Percentiles rank a stretch among this genome's conserved stretches.
Evolutionary conservation across 2,113 vertebrate species (phyloP).

Genomic region (Genyomyrus donnyi): DNA sequence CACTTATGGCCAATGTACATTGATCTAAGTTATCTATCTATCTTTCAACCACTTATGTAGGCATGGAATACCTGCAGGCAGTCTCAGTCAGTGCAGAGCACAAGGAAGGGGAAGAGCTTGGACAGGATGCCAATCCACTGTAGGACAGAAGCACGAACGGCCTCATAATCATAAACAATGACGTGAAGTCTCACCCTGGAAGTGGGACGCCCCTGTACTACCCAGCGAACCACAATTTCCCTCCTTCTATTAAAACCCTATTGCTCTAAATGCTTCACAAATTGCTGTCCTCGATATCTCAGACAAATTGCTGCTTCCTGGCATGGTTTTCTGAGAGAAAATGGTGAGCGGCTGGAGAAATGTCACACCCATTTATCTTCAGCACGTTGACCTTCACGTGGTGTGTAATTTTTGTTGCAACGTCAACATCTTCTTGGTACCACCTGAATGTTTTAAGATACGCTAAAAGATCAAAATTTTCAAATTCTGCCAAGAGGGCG

Average conservation of each 20-base stretch:
- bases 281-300: background rate
- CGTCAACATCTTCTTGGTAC: background rate
- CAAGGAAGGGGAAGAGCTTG: background rate
- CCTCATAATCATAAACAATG: background rate
- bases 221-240: background rate
- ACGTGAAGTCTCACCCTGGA: background rate
- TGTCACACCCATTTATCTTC: background rate
- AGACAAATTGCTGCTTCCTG: background rate
- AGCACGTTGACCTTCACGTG: background rate
- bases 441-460: background rate
- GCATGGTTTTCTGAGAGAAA: background rate
- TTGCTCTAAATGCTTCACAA: background rate
- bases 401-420: background rate
- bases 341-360: background rate
- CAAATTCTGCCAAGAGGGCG: background rate
- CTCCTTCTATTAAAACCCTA: background rate
- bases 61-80: background rate
- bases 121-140: background rate
- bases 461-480: background rate
- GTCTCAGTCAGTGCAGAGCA: background rate
- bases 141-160: background rate
- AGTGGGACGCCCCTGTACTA: background rate
- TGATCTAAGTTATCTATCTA: background rate
- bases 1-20: background rate
- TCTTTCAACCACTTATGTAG: background rate